phyloP scores from a whole-genome alignment of 2,888 invertebrate genomes.

The Eupithecia subfuscata region DNA sequence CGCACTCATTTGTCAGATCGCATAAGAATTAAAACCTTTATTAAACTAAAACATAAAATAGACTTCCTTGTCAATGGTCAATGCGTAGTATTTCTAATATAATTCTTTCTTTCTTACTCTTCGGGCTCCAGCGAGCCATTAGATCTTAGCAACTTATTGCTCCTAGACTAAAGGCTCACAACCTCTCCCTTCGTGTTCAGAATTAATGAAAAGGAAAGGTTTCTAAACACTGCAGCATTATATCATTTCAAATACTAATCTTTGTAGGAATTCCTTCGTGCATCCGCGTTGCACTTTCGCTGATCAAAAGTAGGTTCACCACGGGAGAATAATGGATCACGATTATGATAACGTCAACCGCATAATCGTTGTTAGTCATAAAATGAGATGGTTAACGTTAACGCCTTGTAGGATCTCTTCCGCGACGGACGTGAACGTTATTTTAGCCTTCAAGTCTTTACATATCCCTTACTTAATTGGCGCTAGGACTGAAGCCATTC shows the following conservation, averaged over 20 bases:
- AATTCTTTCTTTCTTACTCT: not conserved
- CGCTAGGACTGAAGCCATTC: too few species aligned
- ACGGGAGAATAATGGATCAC: slow-evolving; percentile 20
- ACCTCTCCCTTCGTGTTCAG: not conserved
- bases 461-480: not conserved
- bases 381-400: slow-evolving; percentile 18
- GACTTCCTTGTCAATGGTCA: too few species aligned
- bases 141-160: not conserved
- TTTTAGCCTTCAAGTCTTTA: not conserved
- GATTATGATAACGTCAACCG: slow-evolving; percentile 25
- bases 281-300: slow-evolving; percentile 24
- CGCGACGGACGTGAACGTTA: not conserved
- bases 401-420: slow-evolving; percentile 20
- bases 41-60: too few species aligned
- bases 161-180: not conserved
- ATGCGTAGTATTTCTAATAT: not conserved
- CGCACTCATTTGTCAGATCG: too few species aligned
- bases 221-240: slow-evolving; percentile 1
- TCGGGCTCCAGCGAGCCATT: not conserved
- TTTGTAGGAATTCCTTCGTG: slow-evolving; percentile 13
- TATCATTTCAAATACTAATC: slow-evolving; percentile 13
- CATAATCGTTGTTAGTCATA: slow-evolving; percentile 14
- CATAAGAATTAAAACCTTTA: too few species aligned
- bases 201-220: slow-evolving; percentile 4
- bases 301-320: slow-evolving; percentile 23